phyloP scores from a whole-genome alignment of 1,140 invertebrate species.

The Tigriopus japonicus region DNA sequence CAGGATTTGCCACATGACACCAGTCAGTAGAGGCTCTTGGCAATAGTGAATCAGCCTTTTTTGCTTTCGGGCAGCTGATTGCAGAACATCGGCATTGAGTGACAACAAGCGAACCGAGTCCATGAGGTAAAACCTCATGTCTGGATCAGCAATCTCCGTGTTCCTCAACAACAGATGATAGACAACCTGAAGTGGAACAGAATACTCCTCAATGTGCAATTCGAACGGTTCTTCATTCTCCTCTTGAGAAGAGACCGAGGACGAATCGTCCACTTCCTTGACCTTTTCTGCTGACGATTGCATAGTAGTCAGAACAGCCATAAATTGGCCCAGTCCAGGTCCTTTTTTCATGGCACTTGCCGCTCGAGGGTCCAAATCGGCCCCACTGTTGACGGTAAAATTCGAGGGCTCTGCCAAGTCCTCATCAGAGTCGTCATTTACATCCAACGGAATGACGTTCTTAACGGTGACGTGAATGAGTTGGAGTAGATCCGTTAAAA shows the following conservation, averaged over 20 bases:
- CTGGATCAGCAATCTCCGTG: constrained; percentile 42
- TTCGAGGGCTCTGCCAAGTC: not conserved
- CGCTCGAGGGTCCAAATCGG: not conserved
- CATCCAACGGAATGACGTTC: not conserved
- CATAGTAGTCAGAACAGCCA: constrained; percentile 13
- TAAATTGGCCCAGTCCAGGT: constrained; percentile 10
- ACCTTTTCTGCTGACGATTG: constrained; percentile 4
- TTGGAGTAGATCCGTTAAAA: constrained; percentile 1
- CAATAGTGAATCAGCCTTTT: constrained; percentile 92
- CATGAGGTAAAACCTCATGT: constrained; percentile 80
- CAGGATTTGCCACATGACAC: constrained; percentile 21
- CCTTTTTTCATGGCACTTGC: constrained; percentile 1
- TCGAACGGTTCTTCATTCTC: constrained; percentile 1
- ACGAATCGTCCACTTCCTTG: not conserved
- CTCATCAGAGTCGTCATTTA: not conserved
- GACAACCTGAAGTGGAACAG: not conserved
- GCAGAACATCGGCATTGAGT: constrained; percentile 78
- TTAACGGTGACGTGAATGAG: not conserved
- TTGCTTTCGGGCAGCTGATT: constrained; percentile 66
- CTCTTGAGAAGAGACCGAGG: not conserved
- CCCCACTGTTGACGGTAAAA: not conserved
- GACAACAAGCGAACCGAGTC: constrained; percentile 78
- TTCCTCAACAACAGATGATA: constrained; percentile 12
- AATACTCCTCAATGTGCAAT: not conserved
- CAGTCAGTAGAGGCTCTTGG: constrained; percentile 85